These are phyloP conservation scores for Todus mexicanus DNA, from an alignment of 2,797 vertebrate genomes.

Conservation along the genomic window DNA sequence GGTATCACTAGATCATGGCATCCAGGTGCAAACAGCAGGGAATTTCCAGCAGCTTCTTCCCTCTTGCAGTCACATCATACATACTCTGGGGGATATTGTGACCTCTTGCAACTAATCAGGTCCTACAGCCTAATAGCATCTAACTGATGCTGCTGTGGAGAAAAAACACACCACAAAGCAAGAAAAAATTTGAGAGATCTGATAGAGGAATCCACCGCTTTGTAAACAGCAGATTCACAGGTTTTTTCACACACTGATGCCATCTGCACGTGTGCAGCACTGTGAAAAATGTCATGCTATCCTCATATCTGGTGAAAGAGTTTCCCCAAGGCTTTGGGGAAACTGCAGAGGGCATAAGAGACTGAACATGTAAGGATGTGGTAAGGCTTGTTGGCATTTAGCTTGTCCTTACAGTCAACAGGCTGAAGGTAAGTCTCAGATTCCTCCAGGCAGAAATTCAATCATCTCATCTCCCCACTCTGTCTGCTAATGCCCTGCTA, in stretches of 20 bases:
- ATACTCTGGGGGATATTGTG: background rate
- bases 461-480: background rate
- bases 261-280: background rate
- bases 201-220: background rate
- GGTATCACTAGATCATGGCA: background rate
- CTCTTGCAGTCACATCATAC: fast-evolving
- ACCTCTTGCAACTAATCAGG: background rate
- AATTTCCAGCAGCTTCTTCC: background rate
- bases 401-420: background rate
- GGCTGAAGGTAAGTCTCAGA: background rate
- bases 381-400: background rate
- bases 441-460: background rate
- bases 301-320: background rate
- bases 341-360: background rate
- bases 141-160: background rate
- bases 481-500: background rate
- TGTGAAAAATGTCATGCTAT: background rate
- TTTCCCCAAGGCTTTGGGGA: background rate
- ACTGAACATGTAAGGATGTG: background rate
- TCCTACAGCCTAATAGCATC: background rate
- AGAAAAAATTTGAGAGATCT: background rate
- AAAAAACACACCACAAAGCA: background rate
- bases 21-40: background rate
- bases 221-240: background rate
- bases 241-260: background rate